Evolutionary conservation across 1,140 invertebrate genomes (phyloP).

Genomic region (Stegodyphus mimosarum): DNA sequence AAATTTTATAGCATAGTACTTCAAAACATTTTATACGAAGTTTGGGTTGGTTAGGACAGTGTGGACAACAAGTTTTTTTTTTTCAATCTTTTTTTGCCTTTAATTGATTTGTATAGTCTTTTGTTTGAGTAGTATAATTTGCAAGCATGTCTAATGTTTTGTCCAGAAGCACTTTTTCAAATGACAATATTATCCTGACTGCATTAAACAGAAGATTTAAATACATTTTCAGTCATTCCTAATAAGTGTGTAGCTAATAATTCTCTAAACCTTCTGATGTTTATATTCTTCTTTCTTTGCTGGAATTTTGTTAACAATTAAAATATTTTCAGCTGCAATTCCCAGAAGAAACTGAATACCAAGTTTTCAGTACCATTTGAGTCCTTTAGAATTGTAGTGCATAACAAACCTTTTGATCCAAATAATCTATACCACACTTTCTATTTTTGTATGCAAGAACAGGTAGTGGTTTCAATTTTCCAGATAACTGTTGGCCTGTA

Average conservation of each 20-base stretch:
- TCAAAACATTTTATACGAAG: background rate
- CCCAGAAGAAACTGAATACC: background rate
- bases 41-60: background rate
- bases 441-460: background rate
- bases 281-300: background rate
- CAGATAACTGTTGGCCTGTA: background rate
- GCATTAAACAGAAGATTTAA: constrained; percentile 1
- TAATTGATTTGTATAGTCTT: background rate
- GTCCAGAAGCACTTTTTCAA: background rate
- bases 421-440: background rate
- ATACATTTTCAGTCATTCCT: background rate
- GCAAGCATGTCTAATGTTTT: constrained; percentile 11
- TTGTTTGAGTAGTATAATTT: constrained; percentile 2
- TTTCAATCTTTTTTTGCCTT: background rate
- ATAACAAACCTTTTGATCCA: background rate
- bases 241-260: background rate
- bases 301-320: background rate
- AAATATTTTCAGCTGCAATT: background rate
- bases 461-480: no score
- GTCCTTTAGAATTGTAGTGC: background rate
- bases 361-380: constrained; percentile 1
- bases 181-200: constrained; percentile 2
- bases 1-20: background rate
- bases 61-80: background rate
- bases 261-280: background rate